These are phyloP conservation scores for Mormyrops boulengeri DNA, from an alignment of 2,797 vertebrate genomes.

Conservation along the genomic window DNA sequence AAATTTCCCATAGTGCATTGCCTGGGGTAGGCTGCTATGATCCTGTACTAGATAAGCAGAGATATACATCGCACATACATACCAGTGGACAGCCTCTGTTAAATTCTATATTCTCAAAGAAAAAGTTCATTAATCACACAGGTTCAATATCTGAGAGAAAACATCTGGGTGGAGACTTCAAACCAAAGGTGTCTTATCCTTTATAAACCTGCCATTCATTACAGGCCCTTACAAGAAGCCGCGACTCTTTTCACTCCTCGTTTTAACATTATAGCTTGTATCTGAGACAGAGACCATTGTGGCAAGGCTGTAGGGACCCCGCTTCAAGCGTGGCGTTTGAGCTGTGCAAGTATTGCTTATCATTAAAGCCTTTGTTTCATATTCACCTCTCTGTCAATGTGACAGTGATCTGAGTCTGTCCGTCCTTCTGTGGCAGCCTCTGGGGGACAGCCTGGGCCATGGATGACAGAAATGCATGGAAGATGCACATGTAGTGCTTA, in stretches of 20 bases:
- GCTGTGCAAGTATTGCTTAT: conserved; percentile 15
- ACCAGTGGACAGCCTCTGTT: background rate
- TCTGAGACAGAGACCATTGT: conserved; percentile 53
- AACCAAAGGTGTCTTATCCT: conserved; percentile 47
- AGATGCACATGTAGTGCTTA: conserved; percentile 52
- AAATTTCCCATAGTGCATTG: background rate
- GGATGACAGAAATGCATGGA: conserved; percentile 44
- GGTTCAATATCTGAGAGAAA: conserved; percentile 33
- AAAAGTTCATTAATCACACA: conserved; percentile 46
- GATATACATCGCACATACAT: background rate
- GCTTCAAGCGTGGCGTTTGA: conserved; percentile 9
- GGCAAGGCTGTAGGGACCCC: conserved; percentile 24
- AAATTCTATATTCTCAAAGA: conserved; percentile 13
- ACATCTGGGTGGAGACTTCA: conserved; percentile 45
- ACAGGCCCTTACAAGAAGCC: conserved; percentile 33
- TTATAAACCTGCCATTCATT: conserved; percentile 56
- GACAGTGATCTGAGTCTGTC: background rate
- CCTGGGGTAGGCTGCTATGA: background rate
- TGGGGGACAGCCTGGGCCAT: conserved; percentile 31
- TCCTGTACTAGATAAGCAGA: background rate
- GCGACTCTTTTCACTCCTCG: conserved; percentile 34
- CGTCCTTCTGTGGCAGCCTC: conserved; percentile 30
- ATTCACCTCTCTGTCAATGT: conserved; percentile 1
- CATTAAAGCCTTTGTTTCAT: conserved; percentile 37
- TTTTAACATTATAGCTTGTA: conserved; percentile 52